These are phyloP conservation scores for Tetragonula clypearis DNA, from an alignment of 1,140 invertebrate genomes.

Conservation along the genomic window DNA sequence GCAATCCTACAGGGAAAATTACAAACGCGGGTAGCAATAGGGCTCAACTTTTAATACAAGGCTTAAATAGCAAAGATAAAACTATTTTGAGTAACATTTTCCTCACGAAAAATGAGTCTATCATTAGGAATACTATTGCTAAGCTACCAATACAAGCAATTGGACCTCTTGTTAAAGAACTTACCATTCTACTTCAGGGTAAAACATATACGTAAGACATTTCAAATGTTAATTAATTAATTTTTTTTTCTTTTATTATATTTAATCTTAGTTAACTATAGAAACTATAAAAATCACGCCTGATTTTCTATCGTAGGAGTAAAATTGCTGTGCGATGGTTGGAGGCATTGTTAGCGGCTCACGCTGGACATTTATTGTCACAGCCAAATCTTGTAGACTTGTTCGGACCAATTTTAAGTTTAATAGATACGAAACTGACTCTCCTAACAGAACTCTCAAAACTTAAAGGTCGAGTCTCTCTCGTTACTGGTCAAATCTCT, in stretches of 20 bases:
- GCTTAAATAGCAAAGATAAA: slow-evolving; percentile 89
- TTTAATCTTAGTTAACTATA: neutral
- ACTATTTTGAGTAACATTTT: slow-evolving; percentile 84
- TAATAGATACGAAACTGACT: slow-evolving; percentile 83
- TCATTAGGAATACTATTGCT: slow-evolving; percentile 84
- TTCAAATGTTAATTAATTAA: neutral
- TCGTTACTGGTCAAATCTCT: slow-evolving; percentile 83
- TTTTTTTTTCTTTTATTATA: neutral
- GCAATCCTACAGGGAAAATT: slow-evolving; percentile 79
- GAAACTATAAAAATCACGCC: neutral
- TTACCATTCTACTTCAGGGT: slow-evolving; percentile 84
- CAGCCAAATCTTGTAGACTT: slow-evolving; percentile 82
- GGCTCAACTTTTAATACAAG: slow-evolving; percentile 88
- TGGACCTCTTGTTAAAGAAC: slow-evolving; percentile 84
- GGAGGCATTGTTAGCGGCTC: slow-evolving; percentile 82
- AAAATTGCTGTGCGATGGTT: slow-evolving; percentile 85
- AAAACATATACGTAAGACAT: slow-evolving; percentile 83
- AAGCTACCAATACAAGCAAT: slow-evolving; percentile 85
- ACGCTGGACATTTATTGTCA: slow-evolving; percentile 85
- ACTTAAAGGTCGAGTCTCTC: slow-evolving; percentile 83
- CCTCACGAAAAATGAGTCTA: slow-evolving; percentile 81
- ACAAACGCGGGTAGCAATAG: slow-evolving; percentile 85
- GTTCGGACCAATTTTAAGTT: slow-evolving; percentile 83
- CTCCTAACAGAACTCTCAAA: slow-evolving; percentile 82
- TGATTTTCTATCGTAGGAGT: slow-evolving; percentile 77